Conservation (phyloP, 2,888 invertebrate species). For the Caenorhabditis panamensis region DNA sequence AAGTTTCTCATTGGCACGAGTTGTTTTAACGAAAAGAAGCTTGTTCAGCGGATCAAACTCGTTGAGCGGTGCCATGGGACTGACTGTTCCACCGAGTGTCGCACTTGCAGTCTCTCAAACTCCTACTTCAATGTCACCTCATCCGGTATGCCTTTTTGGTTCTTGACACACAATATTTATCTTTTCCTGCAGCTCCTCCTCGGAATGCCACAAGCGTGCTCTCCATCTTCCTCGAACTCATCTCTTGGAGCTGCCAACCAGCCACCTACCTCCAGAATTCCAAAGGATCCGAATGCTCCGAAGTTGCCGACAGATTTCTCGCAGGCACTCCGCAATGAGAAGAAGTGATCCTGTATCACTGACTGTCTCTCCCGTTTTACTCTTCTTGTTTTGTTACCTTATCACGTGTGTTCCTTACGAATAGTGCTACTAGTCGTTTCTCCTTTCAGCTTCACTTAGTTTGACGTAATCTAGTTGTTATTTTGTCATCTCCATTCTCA, state of each 20-base stretch:
- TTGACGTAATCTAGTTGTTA: background rate
- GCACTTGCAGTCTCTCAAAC: slow-evolving; percentile 65
- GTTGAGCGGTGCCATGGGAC: slow-evolving; percentile 56
- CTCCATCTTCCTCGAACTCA: slow-evolving; percentile 48
- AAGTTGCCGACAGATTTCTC: slow-evolving; percentile 56
- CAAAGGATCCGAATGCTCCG: slow-evolving; percentile 45
- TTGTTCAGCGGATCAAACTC: slow-evolving; percentile 64
- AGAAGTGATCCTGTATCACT: background rate
- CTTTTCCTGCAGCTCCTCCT: slow-evolving; percentile 46
- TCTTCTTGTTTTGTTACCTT: slow-evolving; percentile 14
- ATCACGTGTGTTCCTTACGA: background rate
- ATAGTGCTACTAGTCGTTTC: slow-evolving; percentile 30
- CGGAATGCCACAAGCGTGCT: slow-evolving; percentile 21
- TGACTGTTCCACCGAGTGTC: slow-evolving; percentile 54
- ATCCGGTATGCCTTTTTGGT: too few species aligned
- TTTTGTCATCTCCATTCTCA: background rate
- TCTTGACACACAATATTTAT: background rate
- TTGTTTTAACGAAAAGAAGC: background rate
- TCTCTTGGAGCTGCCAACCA: slow-evolving; percentile 56
- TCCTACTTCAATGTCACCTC: slow-evolving; percentile 51
- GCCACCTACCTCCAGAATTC: slow-evolving; percentile 39
- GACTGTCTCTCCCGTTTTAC: slow-evolving; percentile 4
- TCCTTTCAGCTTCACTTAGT: slow-evolving; percentile 16
- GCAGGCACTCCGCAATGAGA: slow-evolving; percentile 37
- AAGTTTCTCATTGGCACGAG: background rate